phyloP scores from a whole-genome alignment of 2,797 vertebrate genomes.

The Clarias platycephalus region DNA sequence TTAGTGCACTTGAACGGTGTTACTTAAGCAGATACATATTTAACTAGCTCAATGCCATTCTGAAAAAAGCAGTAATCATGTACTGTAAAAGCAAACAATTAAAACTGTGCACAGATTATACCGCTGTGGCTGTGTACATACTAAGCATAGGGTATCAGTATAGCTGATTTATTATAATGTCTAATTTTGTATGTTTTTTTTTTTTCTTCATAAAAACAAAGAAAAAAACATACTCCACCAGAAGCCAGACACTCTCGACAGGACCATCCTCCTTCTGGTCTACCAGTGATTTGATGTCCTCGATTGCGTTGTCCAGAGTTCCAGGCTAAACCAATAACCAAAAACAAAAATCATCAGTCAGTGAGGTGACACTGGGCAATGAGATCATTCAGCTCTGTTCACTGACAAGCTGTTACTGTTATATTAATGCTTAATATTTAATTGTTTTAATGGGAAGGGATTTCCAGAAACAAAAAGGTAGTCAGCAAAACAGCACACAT shows the following conservation, averaged over 20 bases:
- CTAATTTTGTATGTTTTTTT: not conserved
- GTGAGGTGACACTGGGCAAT: not conserved
- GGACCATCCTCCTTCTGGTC: slow-evolving; percentile 70
- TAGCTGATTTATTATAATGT: not conserved
- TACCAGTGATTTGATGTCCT: slow-evolving; percentile 71
- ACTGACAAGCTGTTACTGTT: slow-evolving; percentile 2
- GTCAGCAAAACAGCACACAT: not conserved
- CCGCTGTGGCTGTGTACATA: not conserved
- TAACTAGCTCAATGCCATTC: not conserved
- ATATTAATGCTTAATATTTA: no score
- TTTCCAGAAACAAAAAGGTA: not conserved
- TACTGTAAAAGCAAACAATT: not conserved
- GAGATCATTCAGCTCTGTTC: not conserved
- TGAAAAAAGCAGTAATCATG: not conserved
- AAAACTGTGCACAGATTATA: not conserved
- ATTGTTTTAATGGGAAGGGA: not conserved
- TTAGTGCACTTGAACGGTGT: not conserved
- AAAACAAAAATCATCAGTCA: slow-evolving; percentile 33
- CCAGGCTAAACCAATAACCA: slow-evolving; percentile 69
- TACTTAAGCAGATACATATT: not conserved
- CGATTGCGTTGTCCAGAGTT: slow-evolving; percentile 78
- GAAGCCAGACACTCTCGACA: slow-evolving; percentile 75
- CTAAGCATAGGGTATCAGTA: not conserved
- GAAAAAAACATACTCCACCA: slow-evolving; percentile 75
- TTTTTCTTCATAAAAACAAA: not conserved